Base-by-base conservation (phyloP, 2,888 invertebrate genomes). In the Sinopyrophorus schimmeli region DNA sequence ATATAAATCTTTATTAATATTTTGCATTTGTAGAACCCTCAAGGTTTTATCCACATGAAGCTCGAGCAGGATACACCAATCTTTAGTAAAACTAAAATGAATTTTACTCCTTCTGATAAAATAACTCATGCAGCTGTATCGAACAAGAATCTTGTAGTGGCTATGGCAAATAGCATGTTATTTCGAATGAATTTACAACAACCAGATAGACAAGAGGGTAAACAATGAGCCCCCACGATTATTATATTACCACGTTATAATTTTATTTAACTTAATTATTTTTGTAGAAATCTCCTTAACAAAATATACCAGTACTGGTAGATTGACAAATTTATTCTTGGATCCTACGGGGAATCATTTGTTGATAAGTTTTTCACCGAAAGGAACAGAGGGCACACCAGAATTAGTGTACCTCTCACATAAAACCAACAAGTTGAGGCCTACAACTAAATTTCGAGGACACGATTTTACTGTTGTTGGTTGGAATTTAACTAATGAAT, bases 391-490 rank as follows among this genome's bases (percentile, higher is more conserved):
- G 53, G 75, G 77, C 0, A 75, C 76, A 38, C 80, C 89, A 0
- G 94, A 94, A 67, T 78, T 92, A 16, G 77, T 90, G 11, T 94
- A 95, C 67, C 74, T 94, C 5, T 84, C 90, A 47, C 80, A 84
- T 43, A 89, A 85, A 63, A 83, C 84, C 10, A 80, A 80, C 2
- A 93, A 89, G 72, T 78, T 86, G 5, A 88, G 88, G 63, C 80
- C 75, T 12, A 75, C 77, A 10, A 74, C 77, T 17, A 87, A 86
- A 70, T 83, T 83, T 31, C 77, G 80, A 56, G 84, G 87, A 24
- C 89, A 92, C 70, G 87, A 91, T 67, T 85, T 97, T 14, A 93
- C 94, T 0, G 88, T 92, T 35, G 89, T 97, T 0, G 95, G 87
- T 1, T 97, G 95, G 89, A 94, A 91, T 71, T 81, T 80, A 58